Evolutionary conservation across 1,140 invertebrate species (phyloP), one percentile per base, ranked within the genome.

Genomic region (Cyclina sinensis): DNA sequence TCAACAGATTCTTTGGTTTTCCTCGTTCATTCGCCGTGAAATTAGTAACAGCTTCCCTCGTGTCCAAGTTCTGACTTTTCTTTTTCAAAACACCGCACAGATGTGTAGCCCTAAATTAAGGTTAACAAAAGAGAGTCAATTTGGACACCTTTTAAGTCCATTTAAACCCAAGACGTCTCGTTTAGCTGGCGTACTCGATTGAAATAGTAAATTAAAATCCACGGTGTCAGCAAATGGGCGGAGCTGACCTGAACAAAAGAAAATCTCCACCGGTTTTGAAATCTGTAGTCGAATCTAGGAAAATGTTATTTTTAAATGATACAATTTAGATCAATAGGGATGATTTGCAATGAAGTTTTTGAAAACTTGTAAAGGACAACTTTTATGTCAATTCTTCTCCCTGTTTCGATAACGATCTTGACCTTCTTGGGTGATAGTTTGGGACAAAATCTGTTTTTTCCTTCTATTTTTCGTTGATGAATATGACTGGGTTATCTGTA

Each of bases 81-180:
- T 65, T 65, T 46, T 14, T 18, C 30, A 12, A 43, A 43, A 9
- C 9, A 18, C 16, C 7, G 32, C 54, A 65, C 79, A 81, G 79
- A 81, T 81, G 79, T 43, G 54, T 12, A 39, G 35, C 79, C 24
- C 37, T 1, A 62, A 62, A 81, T 65, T 65, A 81, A 81, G 39
- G 32, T 37, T 51, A 81, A 81, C 79, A 81, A 81, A 62, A 81
- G 35, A 37, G 32, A 37, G 54, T 62, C 32, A 81, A 62, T 62
- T 62, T 62, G 32, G n/a, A 65, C 79, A 81, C 79, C 79, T 81
- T 81, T 78, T 78, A 78, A 78, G 46, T 46, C 48, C 74, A 65
- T 65, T 81, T 81, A 81, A 81, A 57, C 51, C 5, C n/a, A 39
- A 32, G 35, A 24, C 14, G 35, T 81, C 54, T 51, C 39, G 46